Evolutionary conservation across 2,888 invertebrate genomes (phyloP).

Genomic region (Sphaerophoria rueppellii): DNA sequence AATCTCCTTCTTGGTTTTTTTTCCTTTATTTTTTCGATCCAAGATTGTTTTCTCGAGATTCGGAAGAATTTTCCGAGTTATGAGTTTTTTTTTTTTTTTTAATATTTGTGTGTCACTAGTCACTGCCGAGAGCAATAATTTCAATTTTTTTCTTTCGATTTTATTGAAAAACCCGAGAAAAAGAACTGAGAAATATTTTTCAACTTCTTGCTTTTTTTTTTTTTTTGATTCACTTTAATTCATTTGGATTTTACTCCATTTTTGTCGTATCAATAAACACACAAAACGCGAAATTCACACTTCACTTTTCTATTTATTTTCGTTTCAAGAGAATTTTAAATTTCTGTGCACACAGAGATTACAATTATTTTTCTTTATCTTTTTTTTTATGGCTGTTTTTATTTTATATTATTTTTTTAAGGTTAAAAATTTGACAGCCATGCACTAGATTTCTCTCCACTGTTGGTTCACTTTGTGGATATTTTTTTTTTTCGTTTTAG

Average conservation of each 20-base stretch:
- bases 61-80: constrained; percentile 8
- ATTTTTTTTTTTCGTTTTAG: constrained; percentile 49
- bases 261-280: background rate
- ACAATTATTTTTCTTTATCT: background rate
- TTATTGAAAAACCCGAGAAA: constrained; percentile 22
- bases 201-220: constrained; percentile 16
- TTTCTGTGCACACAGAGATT: constrained; percentile 23
- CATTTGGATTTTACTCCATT: background rate
- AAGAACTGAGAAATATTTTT: constrained; percentile 48
- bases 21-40: background rate
- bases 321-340: background rate
- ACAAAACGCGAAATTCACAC: background rate
- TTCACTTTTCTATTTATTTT: constrained; percentile 8
- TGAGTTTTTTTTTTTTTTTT: constrained; percentile 2
- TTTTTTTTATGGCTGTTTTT: constrained; percentile 14
- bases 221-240: constrained; percentile 15
- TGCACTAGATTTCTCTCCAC: constrained; percentile 69
- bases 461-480: constrained; percentile 26
- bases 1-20: constrained; percentile 3
- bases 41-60: background rate
- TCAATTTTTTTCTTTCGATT: constrained; percentile 1
- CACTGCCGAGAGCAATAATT: constrained; percentile 62
- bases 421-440: constrained; percentile 47
- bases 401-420: constrained; percentile 13
- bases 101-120: constrained; percentile 64